Percentiles rank a stretch among this genome's conserved stretches.
phyloP scores from a whole-genome alignment of 2,888 invertebrate genomes.

The Blomia tropicalis region DNA sequence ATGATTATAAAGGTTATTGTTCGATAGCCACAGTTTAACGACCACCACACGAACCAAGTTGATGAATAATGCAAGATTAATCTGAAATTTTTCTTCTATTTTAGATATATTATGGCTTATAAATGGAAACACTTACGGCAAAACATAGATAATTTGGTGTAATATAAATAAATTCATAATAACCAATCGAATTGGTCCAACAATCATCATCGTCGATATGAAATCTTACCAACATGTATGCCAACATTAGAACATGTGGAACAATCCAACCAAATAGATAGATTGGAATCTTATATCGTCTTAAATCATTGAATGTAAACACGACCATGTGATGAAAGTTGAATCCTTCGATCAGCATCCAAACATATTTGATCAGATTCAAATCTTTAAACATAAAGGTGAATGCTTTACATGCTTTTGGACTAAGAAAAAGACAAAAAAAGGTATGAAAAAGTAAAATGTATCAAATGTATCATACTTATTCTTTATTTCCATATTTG shows the following conservation, averaged over 20 bases:
- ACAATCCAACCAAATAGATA: background rate
- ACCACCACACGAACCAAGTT: constrained; percentile 2
- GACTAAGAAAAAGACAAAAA: background rate
- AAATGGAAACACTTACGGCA: background rate
- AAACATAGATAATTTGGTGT: background rate
- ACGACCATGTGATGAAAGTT: background rate
- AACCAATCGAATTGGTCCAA: constrained; percentile 3
- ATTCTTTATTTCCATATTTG: too few relatives aligned
- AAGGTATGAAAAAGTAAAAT: background rate
- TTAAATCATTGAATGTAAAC: background rate
- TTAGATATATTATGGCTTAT: background rate
- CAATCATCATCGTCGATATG: background rate
- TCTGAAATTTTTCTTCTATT: too few relatives aligned
- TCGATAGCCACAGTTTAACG: background rate
- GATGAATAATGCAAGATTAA: background rate
- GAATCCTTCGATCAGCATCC: constrained; percentile 8
- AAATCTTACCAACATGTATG: background rate
- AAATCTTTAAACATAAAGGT: background rate
- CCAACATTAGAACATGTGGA: background rate
- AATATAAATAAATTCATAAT: background rate
- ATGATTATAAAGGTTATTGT: background rate
- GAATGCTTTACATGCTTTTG: background rate
- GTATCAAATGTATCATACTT: too few relatives aligned
- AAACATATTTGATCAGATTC: background rate
- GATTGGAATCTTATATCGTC: background rate